Evolutionary conservation across 2,888 invertebrate genomes (phyloP).

Genomic region (Celastrina argiolus): DNA sequence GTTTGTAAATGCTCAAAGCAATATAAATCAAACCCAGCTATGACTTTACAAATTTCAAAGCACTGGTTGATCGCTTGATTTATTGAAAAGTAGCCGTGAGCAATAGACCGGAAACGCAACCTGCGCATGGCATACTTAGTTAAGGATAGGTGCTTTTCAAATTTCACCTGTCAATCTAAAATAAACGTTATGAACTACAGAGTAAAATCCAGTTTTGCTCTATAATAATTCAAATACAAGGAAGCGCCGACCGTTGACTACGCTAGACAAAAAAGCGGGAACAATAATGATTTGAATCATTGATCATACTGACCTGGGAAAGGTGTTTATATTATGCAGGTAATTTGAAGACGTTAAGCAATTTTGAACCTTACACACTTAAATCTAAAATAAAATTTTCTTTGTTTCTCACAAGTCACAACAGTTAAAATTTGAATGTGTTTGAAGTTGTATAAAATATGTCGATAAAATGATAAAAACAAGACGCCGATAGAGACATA

Average conservation of each 20-base stretch:
- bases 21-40: background rate
- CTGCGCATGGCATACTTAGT: constrained; percentile 42
- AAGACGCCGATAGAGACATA: background rate
- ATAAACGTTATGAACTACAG: background rate
- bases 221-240: constrained; percentile 5
- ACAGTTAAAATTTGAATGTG: background rate
- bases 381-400: background rate
- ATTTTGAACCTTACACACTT: background rate
- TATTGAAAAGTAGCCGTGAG: constrained; percentile 32
- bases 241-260: constrained; percentile 17
- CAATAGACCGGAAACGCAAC: constrained; percentile 50
- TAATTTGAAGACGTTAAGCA: background rate
- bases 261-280: constrained; percentile 25
- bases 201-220: constrained; percentile 8
- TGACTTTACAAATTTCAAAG: constrained; percentile 23
- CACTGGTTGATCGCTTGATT: constrained; percentile 25
- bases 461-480: background rate
- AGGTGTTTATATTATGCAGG: constrained; percentile 19
- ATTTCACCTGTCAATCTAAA: constrained; percentile 12
- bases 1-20: background rate
- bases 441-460: background rate
- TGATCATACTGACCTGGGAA: constrained; percentile 25
- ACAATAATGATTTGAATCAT: constrained; percentile 26
- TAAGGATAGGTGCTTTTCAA: constrained; percentile 27
- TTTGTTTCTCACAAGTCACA: background rate